Percentiles rank a stretch among this genome's conserved stretches.
Evolutionary conservation across 2,113 vertebrate genomes (phyloP).

Genomic region (Varanus salvator): DNA sequence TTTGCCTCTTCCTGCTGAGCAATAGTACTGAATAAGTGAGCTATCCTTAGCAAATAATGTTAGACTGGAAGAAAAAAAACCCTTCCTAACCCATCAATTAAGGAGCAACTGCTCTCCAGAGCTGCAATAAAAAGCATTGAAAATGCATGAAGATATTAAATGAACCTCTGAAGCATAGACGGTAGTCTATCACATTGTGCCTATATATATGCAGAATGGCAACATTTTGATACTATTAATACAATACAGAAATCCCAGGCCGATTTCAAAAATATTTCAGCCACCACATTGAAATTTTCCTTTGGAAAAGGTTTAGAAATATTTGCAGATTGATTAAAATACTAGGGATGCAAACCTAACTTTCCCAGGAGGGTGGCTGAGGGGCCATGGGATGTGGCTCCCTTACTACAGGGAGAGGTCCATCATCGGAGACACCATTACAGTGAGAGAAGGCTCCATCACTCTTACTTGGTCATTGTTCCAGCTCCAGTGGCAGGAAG

Average conservation of each 20-base stretch:
- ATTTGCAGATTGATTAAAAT: constrained; percentile 1
- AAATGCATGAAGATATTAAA: constrained; percentile 65
- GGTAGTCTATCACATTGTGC: constrained; percentile 29
- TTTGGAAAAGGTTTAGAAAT: constrained; percentile 24
- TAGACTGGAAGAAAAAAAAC: constrained; percentile 11
- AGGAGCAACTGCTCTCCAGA: constrained; percentile 45
- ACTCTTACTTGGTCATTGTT: not conserved
- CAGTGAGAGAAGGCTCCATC: not conserved
- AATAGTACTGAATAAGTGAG: constrained; percentile 30
- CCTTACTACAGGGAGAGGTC: not conserved
- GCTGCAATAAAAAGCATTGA: constrained; percentile 53
- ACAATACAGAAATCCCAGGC: constrained; percentile 56
- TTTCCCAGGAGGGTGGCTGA: not conserved
- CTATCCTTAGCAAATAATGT: constrained; percentile 15
- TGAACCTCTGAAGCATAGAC: constrained; percentile 59
- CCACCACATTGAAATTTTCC: not conserved
- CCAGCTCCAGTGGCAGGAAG: not conserved
- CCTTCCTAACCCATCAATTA: constrained; percentile 53
- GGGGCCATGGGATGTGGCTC: not conserved
- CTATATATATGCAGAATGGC: constrained; percentile 39
- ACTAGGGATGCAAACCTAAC: not conserved
- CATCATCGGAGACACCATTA: not conserved
- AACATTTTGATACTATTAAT: constrained; percentile 49
- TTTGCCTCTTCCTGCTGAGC: constrained; percentile 28
- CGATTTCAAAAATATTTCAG: constrained; percentile 56